Evolutionary conservation across 2,113 vertebrate genomes (phyloP).

Genomic region (Anthoscopus minutus): DNA sequence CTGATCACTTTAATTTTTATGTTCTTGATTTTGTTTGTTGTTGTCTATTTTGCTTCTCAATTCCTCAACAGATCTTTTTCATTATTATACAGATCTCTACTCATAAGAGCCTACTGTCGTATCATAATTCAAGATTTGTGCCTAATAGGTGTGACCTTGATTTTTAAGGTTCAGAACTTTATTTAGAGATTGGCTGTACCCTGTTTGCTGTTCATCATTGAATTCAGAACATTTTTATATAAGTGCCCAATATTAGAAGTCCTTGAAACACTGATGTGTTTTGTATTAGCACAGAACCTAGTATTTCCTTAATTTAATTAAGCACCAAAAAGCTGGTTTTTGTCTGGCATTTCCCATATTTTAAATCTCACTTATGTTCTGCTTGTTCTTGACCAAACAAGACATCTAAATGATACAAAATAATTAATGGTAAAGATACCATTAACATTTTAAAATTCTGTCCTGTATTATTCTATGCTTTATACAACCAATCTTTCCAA

Average conservation of each 20-base stretch:
- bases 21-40: neutral
- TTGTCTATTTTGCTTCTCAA: neutral
- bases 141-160: neutral
- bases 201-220: neutral
- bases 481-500: neutral
- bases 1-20: neutral
- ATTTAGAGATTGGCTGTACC: neutral
- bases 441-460: neutral
- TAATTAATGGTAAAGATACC: neutral
- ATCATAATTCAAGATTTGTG: neutral
- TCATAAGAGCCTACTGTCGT: neutral
- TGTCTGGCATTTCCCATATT: neutral
- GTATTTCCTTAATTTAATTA: neutral
- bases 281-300: neutral
- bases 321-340: neutral
- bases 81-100: neutral
- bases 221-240: neutral
- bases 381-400: neutral
- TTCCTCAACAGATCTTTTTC: neutral
- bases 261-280: neutral
- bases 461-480: neutral
- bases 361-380: neutral
- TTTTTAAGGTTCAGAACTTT: neutral
- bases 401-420: neutral
- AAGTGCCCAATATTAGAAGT: neutral